Evolutionary conservation across 1,140 invertebrate genomes (phyloP), one percentile per base, ranked within the genome.

Genomic region (Zaprionus inermis): DNA sequence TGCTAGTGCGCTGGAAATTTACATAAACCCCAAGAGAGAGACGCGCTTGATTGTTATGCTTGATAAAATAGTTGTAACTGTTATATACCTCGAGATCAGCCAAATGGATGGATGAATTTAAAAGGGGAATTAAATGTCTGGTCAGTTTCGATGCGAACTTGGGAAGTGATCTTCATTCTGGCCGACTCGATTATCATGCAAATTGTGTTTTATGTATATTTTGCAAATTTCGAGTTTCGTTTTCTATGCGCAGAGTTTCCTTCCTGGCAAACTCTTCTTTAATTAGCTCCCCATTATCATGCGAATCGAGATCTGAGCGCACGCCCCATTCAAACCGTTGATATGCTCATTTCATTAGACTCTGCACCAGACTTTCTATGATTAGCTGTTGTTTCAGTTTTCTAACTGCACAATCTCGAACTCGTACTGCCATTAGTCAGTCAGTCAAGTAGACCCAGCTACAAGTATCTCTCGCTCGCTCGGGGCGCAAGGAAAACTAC

Each of bases 361-460:
- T 49, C 59, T 54, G 75, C n/a, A 6, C 4, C 36, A 16, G 38
- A 72, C 75, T 77, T 77, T 77, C 71, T 74, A 74, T 77, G 71
- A 76, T 69, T 73, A 60, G 28, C 60, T 44, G 76, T 74, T 76
- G 68, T 49, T 76, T 75, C 38, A 70, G 71, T 81, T 78, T 72
- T 80, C 81, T 84, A 76, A 81, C 78, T 81, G 82, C 41, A 66
- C 74, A 72, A 71, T 83, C 38, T 44, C 38, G 38, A 44, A 22
- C 63, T 84, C 69, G 55, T 69, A 58, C 78, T 59, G 69, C 58
- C 67, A 81, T 85, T 85, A 86, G 82, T 77, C 79, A 72, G 59
- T 65, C 51, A 16, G n/a, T 44, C 38, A 38, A 38, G 32, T 46
- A 44, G 51, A 49, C 72, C 52, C 41, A 68, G 55, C 55, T 56